These are phyloP conservation scores for Diuraphis noxia DNA, from an alignment of 1,140 invertebrate species.

Conservation along the genomic window DNA sequence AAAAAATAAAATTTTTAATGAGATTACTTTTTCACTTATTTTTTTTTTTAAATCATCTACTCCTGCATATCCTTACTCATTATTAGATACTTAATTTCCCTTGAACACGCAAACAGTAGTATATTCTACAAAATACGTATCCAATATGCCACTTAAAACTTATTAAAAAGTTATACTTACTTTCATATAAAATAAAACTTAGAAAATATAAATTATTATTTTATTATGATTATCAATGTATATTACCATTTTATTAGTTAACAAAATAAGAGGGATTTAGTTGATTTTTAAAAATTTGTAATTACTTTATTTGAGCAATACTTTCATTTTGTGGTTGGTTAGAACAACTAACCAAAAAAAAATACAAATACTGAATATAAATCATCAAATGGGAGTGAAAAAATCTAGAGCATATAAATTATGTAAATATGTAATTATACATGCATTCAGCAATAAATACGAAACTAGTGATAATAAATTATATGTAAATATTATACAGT, in stretches of 20 bases:
- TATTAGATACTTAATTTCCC: not conserved
- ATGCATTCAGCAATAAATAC: not conserved
- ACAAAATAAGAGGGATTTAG: not conserved
- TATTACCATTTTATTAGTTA: not conserved
- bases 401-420: not conserved
- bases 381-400: not conserved
- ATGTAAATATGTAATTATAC: not conserved
- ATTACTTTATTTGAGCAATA: not conserved
- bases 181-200: not conserved
- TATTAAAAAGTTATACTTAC: not conserved
- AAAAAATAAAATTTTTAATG: constrained; percentile 33
- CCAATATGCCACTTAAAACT: not conserved
- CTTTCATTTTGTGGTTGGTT: not conserved
- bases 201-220: not conserved
- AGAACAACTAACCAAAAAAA: not conserved
- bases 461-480: no score
- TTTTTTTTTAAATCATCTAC: not conserved
- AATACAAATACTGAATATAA: not conserved
- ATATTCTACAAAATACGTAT: not conserved
- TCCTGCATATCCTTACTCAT: not conserved
- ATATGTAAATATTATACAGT: not conserved
- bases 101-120: not conserved
- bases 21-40: not conserved
- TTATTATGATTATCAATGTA: not conserved
- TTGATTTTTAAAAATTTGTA: not conserved